Evolutionary conservation across 30 jellyfish, hydroid and myxozoan species (phyloP).

Genomic region (Phacellophora camtschatica): DNA sequence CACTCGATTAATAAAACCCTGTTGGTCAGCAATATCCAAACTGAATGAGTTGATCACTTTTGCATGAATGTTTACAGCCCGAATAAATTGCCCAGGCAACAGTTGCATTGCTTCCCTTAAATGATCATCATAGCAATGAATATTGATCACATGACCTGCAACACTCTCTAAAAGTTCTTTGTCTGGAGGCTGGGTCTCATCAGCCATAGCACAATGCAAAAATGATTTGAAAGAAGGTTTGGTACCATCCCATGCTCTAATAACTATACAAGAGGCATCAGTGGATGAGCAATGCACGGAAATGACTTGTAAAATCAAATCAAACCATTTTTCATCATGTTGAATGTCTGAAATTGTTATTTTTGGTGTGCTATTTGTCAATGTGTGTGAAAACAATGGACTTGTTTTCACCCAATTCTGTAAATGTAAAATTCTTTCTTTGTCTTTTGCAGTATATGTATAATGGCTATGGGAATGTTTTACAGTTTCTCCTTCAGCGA

Average conservation of each 20-base stretch:
- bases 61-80: not conserved
- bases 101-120: not conserved
- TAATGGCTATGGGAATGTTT: not conserved
- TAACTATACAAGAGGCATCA: not conserved
- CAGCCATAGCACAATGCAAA: not conserved
- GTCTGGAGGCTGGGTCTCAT: not conserved
- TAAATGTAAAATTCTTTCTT: not conserved
- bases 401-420: not conserved
- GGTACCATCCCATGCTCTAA: conserved; percentile 8
- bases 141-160: not conserved
- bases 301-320: not conserved
- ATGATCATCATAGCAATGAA: conserved; percentile 8
- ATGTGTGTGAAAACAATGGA: not conserved
- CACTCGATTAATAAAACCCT: not conserved
- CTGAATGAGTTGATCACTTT: not conserved
- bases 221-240: not conserved
- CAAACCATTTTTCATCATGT: not conserved
- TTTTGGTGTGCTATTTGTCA: not conserved
- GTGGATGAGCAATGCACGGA: not conserved
- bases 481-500: not conserved
- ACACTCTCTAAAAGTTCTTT: not conserved
- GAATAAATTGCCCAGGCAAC: not conserved
- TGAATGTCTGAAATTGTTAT: not conserved
- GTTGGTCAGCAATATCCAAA: not conserved
- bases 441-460: not conserved